A percentile compares a stretch with the other conserved stretches of the same genome.
Evolutionary conservation across 2,888 invertebrate species (phyloP).

Genomic region (Drosophila mercatorum): DNA sequence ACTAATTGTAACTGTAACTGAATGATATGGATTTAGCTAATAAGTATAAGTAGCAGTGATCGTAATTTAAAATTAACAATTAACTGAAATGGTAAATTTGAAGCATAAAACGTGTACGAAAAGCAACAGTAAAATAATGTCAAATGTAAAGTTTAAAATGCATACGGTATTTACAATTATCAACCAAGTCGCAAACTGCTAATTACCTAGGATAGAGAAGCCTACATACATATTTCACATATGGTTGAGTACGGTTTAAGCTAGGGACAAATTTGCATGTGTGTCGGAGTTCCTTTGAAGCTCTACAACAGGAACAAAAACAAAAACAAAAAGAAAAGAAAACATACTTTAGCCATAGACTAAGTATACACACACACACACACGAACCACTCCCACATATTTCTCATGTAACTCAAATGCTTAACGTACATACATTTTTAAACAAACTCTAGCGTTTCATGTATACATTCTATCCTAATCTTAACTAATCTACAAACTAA

Average conservation of each 20-base stretch:
- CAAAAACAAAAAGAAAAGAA: conserved; percentile 4
- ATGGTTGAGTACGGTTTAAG: conserved; percentile 21
- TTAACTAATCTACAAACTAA: conserved; percentile 47
- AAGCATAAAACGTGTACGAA: conserved; percentile 76
- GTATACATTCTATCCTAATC: conserved; percentile 65
- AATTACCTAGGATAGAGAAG: conserved; percentile 17
- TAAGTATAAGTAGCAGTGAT: conserved; percentile 80
- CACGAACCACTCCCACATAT: conserved; percentile 16
- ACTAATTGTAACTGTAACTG: conserved; percentile 73
- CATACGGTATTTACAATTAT: conserved; percentile 37
- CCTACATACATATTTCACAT: conserved; percentile 13
- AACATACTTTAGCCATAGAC: conserved; percentile 32
- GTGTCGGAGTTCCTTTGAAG: conserved; percentile 23
- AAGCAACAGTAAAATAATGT: conserved; percentile 73
- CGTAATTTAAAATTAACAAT: conserved; percentile 80
- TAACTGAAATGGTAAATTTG: conserved; percentile 55
- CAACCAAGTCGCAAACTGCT: conserved; percentile 40
- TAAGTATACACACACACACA: conserved; percentile 7
- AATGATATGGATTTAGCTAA: conserved; percentile 72
- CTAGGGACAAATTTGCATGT: conserved; percentile 17
- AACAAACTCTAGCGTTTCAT: conserved; percentile 74
- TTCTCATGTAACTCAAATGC: conserved; percentile 56
- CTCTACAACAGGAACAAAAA: conserved; percentile 14
- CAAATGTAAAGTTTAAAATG: conserved; percentile 56
- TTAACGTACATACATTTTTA: conserved; percentile 57